Evolutionary conservation across 2,888 invertebrate species (phyloP), one percentile per base, ranked within the genome.

Genomic region (Pasiphila rectangulata): DNA sequence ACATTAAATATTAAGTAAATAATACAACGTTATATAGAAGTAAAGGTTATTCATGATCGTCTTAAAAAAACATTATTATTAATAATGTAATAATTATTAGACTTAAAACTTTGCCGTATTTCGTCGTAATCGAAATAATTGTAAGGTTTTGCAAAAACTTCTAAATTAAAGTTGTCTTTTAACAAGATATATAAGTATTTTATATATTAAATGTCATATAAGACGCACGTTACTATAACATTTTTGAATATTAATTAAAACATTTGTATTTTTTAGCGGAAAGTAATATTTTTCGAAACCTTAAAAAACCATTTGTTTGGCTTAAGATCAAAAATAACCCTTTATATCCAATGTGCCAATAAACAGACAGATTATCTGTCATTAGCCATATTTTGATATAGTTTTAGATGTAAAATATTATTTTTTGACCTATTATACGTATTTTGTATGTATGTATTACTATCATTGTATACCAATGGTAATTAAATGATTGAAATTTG

Each of bases 361-460:
- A 73, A 72, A 69, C 65, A 58, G 74, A 56, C 58, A 69, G 58
- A 60, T 48, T 38, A 51, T 67, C 79, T 75, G 81, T 85, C 83
- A 59, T 67, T 83, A 87, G 87, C 86, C 85, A 87, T 88, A 86
- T 83, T 79, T 81, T 79, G 63, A 80, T 75, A 72, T 79, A 81
- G 76, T 68, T 71, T 76, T 71, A 82, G 75, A 63, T 75, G 72
- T 75, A 75, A 81, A 80, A 76, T 79, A 76, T 73, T 70, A 73
- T 75, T 76, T 73, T 74, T 76, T 76, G 69, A 75, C 54, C 51
- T 34, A 51, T 70, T 72, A 75, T 72, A 74, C 62, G 66, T 64
- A 69, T 78, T 79, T 75, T 56, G 49, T 78, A 75, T 79, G 75
- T 85, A 83, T 84, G 76, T 84, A 81, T 82, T 74, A 62, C 62